phyloP scores from a whole-genome alignment of 2,888 invertebrate species.

The Ochropleura leucogaster region DNA sequence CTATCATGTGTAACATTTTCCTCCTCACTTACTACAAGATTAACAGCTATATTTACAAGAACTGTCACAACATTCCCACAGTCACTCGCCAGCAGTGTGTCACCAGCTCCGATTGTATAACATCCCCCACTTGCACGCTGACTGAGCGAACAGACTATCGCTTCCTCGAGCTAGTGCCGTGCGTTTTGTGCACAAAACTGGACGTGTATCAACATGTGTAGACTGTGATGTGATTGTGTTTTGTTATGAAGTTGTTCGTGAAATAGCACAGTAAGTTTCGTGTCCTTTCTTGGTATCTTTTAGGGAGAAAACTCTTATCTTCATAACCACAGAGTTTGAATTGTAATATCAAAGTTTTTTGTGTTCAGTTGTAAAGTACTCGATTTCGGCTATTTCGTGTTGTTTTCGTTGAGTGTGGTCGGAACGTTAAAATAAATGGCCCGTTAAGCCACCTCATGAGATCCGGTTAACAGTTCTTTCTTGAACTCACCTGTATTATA shows the following conservation, averaged over 20 bases:
- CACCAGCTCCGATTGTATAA: conserved; percentile 48
- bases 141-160: conserved; percentile 36
- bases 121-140: conserved; percentile 54
- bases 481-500: neutral
- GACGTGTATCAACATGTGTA: conserved; percentile 53
- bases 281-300: neutral
- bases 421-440: neutral
- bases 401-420: neutral
- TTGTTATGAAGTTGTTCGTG: conserved; percentile 43
- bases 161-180: conserved; percentile 50
- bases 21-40: neutral
- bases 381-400: neutral
- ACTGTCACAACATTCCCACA: conserved; percentile 2
- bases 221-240: conserved; percentile 37
- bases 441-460: neutral
- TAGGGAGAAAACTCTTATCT: neutral
- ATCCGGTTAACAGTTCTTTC: conserved; percentile 10
- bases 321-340: no score
- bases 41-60: neutral
- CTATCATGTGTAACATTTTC: neutral
- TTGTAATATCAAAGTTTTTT: neutral
- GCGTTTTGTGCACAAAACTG: conserved; percentile 50
- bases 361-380: neutral
- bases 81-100: conserved; percentile 8
- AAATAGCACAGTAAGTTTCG: conserved; percentile 40